Percentiles rank a stretch among this genome's conserved stretches.
Conservation (phyloP, 2,888 invertebrate genomes). For the Labia minor region DNA sequence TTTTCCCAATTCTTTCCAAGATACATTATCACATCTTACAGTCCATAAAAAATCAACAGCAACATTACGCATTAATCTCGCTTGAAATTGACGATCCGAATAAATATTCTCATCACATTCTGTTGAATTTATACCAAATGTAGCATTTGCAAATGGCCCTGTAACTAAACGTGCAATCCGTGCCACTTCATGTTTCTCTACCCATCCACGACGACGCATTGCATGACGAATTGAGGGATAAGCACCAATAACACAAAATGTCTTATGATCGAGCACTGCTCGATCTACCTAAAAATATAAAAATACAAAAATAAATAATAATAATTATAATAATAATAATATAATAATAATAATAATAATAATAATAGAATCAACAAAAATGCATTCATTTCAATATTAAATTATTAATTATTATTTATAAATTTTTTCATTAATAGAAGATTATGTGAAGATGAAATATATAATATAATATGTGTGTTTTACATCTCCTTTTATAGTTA, state of each 20-base stretch:
- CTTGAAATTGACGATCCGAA: conserved; percentile 30
- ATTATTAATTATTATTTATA: too few species aligned
- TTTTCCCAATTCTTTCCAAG: conserved; percentile 53
- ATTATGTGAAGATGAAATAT: too few species aligned
- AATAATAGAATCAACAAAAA: too few species aligned
- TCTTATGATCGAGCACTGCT: conserved; percentile 30
- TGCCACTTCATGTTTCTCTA: conserved; percentile 45
- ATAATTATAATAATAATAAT: too few species aligned
- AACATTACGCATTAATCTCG: conserved; percentile 64
- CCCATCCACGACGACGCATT: conserved; percentile 57
- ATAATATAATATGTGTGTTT: too few species aligned
- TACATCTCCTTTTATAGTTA: too few species aligned
- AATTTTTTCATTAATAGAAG: too few species aligned
- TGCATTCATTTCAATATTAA: too few species aligned
- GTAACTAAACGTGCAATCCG: background rate
- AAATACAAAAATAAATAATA: background rate
- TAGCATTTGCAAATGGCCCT: conserved; percentile 16
- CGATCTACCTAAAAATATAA: background rate
- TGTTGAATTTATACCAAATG: background rate
- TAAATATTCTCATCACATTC: background rate
- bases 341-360: too few species aligned
- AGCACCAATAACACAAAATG: conserved; percentile 30
- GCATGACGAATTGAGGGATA: conserved; percentile 48
- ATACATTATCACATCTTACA: conserved; percentile 68
- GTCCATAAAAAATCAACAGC: conserved; percentile 86